These are phyloP conservation scores for Hypena proboscidalis DNA, from an alignment of 2,888 invertebrate species.

Conservation along the genomic window DNA sequence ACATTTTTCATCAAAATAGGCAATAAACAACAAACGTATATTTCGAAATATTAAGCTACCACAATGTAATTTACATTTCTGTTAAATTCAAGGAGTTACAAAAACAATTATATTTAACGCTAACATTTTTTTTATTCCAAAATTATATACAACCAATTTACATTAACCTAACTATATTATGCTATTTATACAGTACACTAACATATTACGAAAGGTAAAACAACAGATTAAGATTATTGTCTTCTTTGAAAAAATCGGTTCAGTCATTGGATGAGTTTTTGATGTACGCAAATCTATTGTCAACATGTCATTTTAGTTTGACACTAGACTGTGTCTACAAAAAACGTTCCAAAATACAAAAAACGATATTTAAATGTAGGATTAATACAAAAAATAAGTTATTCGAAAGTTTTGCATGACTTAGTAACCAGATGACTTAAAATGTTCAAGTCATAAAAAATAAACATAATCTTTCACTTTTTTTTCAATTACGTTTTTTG, in stretches of 20 bases:
- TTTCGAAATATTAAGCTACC: conserved; percentile 19
- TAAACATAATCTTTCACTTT: neutral
- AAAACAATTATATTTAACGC: conserved; percentile 38
- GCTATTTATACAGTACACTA: conserved; percentile 54
- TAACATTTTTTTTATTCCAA: conserved; percentile 57
- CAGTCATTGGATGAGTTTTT: conserved; percentile 43
- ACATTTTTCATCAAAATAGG: conserved; percentile 36
- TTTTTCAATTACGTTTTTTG: conserved; percentile 1
- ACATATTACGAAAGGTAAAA: conserved; percentile 40
- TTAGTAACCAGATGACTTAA: conserved; percentile 1
- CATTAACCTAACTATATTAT: conserved; percentile 56
- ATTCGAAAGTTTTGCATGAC: neutral
- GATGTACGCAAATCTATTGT: conserved; percentile 19
- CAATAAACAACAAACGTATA: conserved; percentile 32
- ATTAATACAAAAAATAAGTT: neutral
- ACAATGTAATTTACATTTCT: conserved; percentile 25
- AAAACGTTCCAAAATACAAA: neutral
- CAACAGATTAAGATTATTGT: conserved; percentile 40
- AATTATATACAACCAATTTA: conserved; percentile 83
- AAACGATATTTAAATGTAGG: neutral
- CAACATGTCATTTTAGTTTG: conserved; percentile 5
- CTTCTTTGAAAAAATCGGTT: conserved; percentile 37
- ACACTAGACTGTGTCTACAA: neutral
- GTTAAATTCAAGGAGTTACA: conserved; percentile 40
- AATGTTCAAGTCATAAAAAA: neutral